A percentile compares a stretch with the other conserved stretches of the same genome.
phyloP scores from a whole-genome alignment of 2,888 invertebrate genomes.

The Idaea straminata region DNA sequence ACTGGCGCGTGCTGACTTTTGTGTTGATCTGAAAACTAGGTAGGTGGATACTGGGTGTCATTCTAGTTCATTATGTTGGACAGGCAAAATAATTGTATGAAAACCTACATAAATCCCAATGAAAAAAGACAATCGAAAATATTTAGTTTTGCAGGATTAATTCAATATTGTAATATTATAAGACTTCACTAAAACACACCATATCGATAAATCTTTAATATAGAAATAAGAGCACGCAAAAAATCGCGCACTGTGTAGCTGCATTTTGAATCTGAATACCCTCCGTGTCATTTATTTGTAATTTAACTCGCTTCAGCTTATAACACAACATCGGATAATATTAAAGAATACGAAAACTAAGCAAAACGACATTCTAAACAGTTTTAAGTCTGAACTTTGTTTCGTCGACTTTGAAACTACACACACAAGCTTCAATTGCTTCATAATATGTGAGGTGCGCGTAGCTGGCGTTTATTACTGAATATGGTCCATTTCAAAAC shows the following conservation, averaged over 20 bases:
- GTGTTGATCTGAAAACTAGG: too few species aligned
- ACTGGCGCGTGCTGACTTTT: too few species aligned
- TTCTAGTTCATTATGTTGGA: too few species aligned
- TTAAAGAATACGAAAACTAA: slow-evolving; percentile 79
- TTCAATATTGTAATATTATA: neutral
- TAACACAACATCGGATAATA: slow-evolving; percentile 58
- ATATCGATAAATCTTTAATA: too few species aligned
- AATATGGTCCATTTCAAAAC: too few species aligned
- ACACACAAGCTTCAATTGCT: neutral
- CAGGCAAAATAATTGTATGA: too few species aligned
- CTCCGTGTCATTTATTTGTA: neutral
- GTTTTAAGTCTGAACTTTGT: slow-evolving; percentile 71
- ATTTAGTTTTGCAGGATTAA: neutral
- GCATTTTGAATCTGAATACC: too few species aligned
- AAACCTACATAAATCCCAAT: slow-evolving; percentile 17
- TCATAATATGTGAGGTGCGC: too few species aligned
- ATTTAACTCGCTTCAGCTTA: slow-evolving; percentile 36
- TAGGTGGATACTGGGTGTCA: too few species aligned
- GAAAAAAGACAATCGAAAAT: neutral
- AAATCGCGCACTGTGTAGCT: neutral
- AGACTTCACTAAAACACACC: neutral
- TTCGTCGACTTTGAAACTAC: slow-evolving; percentile 61
- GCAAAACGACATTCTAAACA: slow-evolving; percentile 74
- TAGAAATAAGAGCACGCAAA: neutral
- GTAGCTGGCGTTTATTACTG: too few species aligned